phyloP scores from a whole-genome alignment of 2,888 invertebrate species.

The Allygus modestus region DNA sequence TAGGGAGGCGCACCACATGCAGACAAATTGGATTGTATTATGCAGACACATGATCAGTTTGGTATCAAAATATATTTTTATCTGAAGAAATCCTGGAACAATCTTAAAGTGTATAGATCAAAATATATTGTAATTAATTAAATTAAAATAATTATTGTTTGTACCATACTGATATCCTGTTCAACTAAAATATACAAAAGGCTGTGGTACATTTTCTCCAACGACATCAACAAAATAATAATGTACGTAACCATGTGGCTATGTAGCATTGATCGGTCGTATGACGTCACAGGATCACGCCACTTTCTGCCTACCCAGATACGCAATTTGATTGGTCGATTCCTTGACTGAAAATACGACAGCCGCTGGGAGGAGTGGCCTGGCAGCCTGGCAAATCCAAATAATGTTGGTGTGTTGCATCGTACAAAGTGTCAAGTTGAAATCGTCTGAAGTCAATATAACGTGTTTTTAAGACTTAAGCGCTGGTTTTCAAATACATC shows the following conservation, averaged over 20 bases:
- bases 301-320: slow-evolving; percentile 55
- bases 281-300: slow-evolving; percentile 63
- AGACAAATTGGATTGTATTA: too few species aligned
- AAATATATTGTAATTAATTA: too few species aligned
- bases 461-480: background rate
- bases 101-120: too few species aligned
- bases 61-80: too few species aligned
- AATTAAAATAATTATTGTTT: too few species aligned
- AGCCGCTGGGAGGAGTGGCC: slow-evolving; percentile 44
- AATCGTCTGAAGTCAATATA: slow-evolving; percentile 24
- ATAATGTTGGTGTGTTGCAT: background rate
- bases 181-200: background rate
- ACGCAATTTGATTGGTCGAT: slow-evolving; percentile 55
- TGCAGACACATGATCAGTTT: too few species aligned
- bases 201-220: background rate
- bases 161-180: too few species aligned
- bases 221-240: too few species aligned
- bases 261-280: slow-evolving; percentile 31
- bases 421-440: background rate
- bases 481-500: background rate
- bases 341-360: slow-evolving; percentile 46
- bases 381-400: slow-evolving; percentile 27
- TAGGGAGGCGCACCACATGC: too few species aligned
- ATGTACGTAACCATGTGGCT: slow-evolving; percentile 13
- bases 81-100: too few species aligned